Evolutionary conservation across 2,888 invertebrate species (phyloP).

Genomic region (Folsomia candida): DNA sequence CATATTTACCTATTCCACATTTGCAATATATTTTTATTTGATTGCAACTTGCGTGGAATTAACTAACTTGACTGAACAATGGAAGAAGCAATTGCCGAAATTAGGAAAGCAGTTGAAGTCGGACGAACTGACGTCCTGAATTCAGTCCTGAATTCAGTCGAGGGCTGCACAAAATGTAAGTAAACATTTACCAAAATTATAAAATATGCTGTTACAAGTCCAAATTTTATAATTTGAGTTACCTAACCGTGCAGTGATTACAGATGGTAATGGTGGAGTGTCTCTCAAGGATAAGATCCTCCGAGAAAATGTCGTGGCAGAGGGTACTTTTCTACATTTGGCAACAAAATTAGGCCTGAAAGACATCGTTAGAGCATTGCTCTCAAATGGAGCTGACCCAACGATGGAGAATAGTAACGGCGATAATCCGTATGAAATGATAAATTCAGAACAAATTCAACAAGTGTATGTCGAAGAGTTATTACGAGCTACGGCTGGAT

Average conservation of each 20-base stretch:
- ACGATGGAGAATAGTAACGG: slow-evolving; percentile 60
- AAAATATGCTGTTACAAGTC: neutral
- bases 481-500: slow-evolving; percentile 62
- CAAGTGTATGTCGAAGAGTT: slow-evolving; percentile 63
- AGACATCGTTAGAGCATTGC: slow-evolving; percentile 61
- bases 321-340: slow-evolving; percentile 60
- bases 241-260: slow-evolving; percentile 15
- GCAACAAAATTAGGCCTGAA: slow-evolving; percentile 58
- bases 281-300: slow-evolving; percentile 57
- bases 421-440: slow-evolving; percentile 60
- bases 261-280: slow-evolving; percentile 54
- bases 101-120: slow-evolving; percentile 60
- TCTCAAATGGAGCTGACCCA: slow-evolving; percentile 63
- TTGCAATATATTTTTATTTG: no score
- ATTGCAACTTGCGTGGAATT: no score
- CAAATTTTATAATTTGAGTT: slow-evolving; percentile 3
- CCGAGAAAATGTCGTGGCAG: slow-evolving; percentile 57
- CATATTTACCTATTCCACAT: no score
- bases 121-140: slow-evolving; percentile 62
- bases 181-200: no score
- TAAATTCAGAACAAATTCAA: slow-evolving; percentile 57
- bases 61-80: slow-evolving; percentile 26
- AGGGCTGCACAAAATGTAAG: slow-evolving; percentile 58
- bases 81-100: slow-evolving; percentile 57
- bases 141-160: slow-evolving; percentile 59